Percentiles rank a stretch among this genome's conserved stretches.
These are phyloP conservation scores for Hydrozoanthus tunicans DNA, from an alignment of 64 coral and sea anemone species.

Conservation along the genomic window DNA sequence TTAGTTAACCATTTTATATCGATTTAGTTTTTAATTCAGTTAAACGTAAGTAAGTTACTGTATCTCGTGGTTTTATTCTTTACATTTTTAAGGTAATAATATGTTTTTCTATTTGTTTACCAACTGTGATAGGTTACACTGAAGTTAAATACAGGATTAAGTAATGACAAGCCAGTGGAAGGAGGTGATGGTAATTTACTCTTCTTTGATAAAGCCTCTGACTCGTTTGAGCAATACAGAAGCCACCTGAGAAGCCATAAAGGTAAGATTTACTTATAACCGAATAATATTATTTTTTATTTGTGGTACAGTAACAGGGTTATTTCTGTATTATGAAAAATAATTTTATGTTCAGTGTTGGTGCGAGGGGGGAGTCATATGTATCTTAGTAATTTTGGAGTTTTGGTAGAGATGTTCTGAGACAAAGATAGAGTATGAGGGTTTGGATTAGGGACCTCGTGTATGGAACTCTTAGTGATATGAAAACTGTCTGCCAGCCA, in stretches of 20 bases:
- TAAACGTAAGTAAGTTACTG: background rate
- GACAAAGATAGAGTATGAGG: too few relatives aligned
- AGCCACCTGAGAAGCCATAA: conserved; percentile 41
- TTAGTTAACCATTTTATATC: too few relatives aligned
- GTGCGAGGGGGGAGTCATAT: too few relatives aligned
- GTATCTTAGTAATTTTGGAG: too few relatives aligned
- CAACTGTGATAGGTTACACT: conserved; percentile 19
- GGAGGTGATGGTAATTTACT: conserved; percentile 21
- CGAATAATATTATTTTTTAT: background rate
- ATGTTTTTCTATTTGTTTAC: background rate
- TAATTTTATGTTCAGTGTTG: background rate
- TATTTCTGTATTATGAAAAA: background rate
- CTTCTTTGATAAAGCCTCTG: conserved; percentile 28
- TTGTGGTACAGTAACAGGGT: background rate
- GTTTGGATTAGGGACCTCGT: too few relatives aligned
- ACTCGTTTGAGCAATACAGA: conserved; percentile 7
- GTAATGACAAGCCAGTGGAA: background rate
- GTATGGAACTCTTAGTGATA: too few relatives aligned
- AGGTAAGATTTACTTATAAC: conserved; percentile 19
- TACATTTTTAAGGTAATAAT: background rate
- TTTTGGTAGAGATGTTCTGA: too few relatives aligned
- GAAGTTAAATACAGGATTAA: conserved; percentile 27
- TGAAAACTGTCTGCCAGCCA: too few relatives aligned
- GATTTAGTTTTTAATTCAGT: too few relatives aligned
- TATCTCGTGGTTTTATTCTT: background rate